Evolutionary conservation across 2,113 vertebrate genomes (phyloP).

Genomic region (Catagonus wagneri): DNA sequence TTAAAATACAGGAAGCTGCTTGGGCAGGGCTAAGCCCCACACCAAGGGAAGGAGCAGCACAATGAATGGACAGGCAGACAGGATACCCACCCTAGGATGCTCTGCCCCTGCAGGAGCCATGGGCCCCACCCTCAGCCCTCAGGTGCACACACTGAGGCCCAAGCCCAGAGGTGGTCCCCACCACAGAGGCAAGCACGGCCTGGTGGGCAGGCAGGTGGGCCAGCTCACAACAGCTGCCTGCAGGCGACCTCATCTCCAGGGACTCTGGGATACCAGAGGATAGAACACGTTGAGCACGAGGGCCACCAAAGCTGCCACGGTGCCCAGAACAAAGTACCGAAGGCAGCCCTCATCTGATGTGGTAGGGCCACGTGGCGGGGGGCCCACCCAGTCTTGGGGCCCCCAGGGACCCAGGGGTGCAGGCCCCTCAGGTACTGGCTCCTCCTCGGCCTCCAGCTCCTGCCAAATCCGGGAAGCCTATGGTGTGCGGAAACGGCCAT

Average conservation of each 20-base stretch:
- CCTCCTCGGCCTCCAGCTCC: conserved; percentile 98
- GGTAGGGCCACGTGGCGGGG: conserved; percentile 88
- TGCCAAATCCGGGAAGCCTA: conserved; percentile 99
- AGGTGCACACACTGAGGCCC: conserved; percentile 57
- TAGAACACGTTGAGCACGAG: conserved; percentile 95
- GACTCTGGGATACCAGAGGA: conserved; percentile 91
- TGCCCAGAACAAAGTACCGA: conserved; percentile 95
- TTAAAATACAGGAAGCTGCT: conserved; percentile 78
- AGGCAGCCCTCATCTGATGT: conserved; percentile 93
- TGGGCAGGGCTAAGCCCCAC: conserved; percentile 54
- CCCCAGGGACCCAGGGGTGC: conserved; percentile 82
- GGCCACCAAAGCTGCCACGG: conserved; percentile 93
- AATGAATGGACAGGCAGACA: conserved; percentile 46
- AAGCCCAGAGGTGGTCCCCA: conserved; percentile 47
- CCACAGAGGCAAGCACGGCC: conserved; percentile 55
- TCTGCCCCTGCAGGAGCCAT: conserved; percentile 57
- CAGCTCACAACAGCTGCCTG: conserved; percentile 70
- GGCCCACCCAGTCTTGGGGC: conserved; percentile 85
- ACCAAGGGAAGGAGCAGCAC: conserved; percentile 63
- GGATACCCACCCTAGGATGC: conserved; percentile 29
- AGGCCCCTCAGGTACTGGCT: conserved; percentile 83
- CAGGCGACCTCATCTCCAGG: conserved; percentile 87
- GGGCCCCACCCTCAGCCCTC: conserved; percentile 31
- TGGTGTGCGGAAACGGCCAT: conserved; percentile 98
- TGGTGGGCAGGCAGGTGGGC: conserved; percentile 19